Evolutionary conservation across 2,113 vertebrate genomes (phyloP).

Genomic region (Chloebia gouldiae): DNA sequence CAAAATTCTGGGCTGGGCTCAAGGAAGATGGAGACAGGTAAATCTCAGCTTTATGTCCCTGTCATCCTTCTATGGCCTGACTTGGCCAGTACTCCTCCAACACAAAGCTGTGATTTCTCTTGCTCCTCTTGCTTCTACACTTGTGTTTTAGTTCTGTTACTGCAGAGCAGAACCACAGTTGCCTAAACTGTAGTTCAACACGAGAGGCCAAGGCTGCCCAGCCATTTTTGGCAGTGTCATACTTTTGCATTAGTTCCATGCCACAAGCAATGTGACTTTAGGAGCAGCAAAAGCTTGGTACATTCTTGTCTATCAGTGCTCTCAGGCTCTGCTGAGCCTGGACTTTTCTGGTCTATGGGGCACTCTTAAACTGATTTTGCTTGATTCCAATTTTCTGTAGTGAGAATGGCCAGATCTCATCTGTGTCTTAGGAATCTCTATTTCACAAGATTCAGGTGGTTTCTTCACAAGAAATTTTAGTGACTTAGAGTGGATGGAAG

Average conservation of each 20-base stretch:
- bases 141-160: neutral
- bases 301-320: neutral
- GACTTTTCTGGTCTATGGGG: neutral
- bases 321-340: neutral
- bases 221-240: neutral
- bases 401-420: neutral
- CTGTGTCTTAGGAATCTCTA: accelerated
- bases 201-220: neutral
- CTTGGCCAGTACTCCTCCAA: neutral
- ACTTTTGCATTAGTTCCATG: neutral
- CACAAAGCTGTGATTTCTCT: neutral
- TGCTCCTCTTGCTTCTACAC: neutral
- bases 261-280: accelerated
- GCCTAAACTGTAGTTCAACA: neutral
- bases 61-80: neutral
- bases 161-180: neutral
- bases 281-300: neutral
- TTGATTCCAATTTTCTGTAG: neutral
- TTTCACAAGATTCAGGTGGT: neutral
- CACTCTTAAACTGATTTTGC: neutral
- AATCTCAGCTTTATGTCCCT: neutral
- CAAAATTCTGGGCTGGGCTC: neutral
- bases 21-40: neutral
- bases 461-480: neutral
- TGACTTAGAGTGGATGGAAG: neutral